Base-by-base conservation (phyloP, 2,888 invertebrate genomes). In the Tetrapedia diversipes region DNA sequence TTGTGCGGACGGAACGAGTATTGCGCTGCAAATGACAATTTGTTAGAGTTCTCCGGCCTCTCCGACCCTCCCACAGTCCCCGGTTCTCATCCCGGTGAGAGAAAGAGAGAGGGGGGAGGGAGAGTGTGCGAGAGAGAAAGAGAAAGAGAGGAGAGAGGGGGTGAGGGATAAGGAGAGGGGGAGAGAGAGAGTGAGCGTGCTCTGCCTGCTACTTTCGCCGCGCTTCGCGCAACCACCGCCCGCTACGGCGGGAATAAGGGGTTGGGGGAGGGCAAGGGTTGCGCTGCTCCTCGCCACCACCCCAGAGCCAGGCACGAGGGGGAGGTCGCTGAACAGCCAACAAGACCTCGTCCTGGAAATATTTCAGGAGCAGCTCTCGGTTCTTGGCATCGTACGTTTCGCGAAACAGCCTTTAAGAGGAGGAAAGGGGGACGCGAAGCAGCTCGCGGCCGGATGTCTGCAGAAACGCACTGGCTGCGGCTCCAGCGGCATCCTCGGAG, bases 11-110 rank as follows among this genome's bases (percentile, higher is more conserved):
- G 82, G 71, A 84, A 84, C 84, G 83, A 84, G 80, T 82, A 83
- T 83, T 77, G 82, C 82, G 77, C 84, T 84, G 83, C 83, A 83
- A 83, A 84, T 84, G 84, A 84, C 84, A 84, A 84, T 84, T 84
- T 84, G 78, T 84, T 84, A 83, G 83, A 80, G 78, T 83, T 78
- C 82, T 61, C 75, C 60, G 61, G 54, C 75, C 67, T 65, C 41
- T 51, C 67, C 19, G 43, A 27, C 47, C 64, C 53, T 19, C 16
- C 49, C 51, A 4, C 41, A 19, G 4, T 32, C 43, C 19, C 24
- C 41, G 14, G 10, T n/a, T 16, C 56, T 27, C 19, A 19, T 10
- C 32, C 32, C 29, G 7, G 37, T n/a, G n/a, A n/a, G n/a, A n/a
- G n/a, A n/a, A n/a, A n/a, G n/a, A n/a, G n/a, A n/a, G n/a, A n/a